Percentiles rank a stretch among this genome's conserved stretches.
phyloP scores from a whole-genome alignment of 2,888 invertebrate species.

The Sclerodermus sp. region DNA sequence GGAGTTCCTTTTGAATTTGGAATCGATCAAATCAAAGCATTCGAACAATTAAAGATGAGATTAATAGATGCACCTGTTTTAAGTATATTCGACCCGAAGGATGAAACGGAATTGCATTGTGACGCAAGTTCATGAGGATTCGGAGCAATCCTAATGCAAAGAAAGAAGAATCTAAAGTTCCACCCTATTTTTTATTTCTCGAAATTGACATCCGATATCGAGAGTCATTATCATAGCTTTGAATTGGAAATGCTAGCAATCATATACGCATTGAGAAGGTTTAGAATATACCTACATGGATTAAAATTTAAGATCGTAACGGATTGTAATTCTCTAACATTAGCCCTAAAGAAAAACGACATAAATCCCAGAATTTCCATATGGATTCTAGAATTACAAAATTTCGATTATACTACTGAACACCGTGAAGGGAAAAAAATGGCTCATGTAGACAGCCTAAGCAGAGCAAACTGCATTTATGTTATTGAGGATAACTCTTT shows the following conservation, averaged over 20 bases:
- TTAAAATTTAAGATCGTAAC: no score
- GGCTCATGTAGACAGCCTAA: conserved; percentile 22
- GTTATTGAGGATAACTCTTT: no score
- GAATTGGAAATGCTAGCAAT: conserved; percentile 36
- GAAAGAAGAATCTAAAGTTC: conserved; percentile 29
- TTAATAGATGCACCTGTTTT: conserved; percentile 13
- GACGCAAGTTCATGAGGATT: no score
- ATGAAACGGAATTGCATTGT: conserved; percentile 46
- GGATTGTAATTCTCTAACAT: no score
- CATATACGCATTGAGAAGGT: conserved; percentile 29
- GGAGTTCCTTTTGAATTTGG: conserved; percentile 29
- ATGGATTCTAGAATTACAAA: conserved; percentile 22
- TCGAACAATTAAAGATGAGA: conserved; percentile 24
- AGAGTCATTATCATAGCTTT: conserved; percentile 41
- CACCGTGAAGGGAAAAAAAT: conserved; percentile 20
- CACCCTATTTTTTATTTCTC: conserved; percentile 44
- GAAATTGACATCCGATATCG: conserved; percentile 33
- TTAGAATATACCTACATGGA: conserved; percentile 33
- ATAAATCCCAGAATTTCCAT: conserved; percentile 23
- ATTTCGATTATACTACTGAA: conserved; percentile 19
- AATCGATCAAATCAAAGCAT: conserved; percentile 23
- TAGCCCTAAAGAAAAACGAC: conserved; percentile 24
- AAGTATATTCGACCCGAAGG: conserved; percentile 20
- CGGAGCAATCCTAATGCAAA: conserved; percentile 40
- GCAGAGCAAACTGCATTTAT: conserved; percentile 16